Evolutionary conservation across 2,113 vertebrate genomes (phyloP).

Genomic region (Rhagologus leucostigma): DNA sequence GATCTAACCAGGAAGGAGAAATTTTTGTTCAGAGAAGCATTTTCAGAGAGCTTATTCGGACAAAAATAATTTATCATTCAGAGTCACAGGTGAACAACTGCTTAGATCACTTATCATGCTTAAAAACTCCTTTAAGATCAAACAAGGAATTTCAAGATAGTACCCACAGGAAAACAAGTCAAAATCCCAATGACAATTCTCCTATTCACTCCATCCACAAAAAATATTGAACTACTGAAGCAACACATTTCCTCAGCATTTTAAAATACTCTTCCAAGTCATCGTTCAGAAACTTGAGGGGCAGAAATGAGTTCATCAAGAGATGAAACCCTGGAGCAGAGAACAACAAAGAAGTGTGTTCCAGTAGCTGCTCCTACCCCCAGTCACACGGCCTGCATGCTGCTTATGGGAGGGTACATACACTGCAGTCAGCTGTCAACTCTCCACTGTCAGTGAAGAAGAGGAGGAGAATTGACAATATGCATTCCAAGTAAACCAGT

Average conservation of each 20-base stretch:
- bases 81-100: neutral
- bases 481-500: neutral
- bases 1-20: neutral
- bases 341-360: neutral
- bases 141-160: neutral
- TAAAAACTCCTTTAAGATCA: neutral
- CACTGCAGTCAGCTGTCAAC: neutral
- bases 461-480: neutral
- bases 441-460: neutral
- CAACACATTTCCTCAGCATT: neutral
- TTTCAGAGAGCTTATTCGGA: neutral
- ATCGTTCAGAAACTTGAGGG: neutral
- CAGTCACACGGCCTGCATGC: neutral
- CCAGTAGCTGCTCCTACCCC: neutral
- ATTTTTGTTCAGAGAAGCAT: neutral
- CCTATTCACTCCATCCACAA: neutral
- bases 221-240: neutral
- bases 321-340: neutral
- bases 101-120: neutral
- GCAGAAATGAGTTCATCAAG: rapidly evolving
- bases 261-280: neutral
- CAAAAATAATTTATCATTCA: neutral
- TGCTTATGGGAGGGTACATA: neutral
- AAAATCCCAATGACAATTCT: neutral
- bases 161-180: neutral